A percentile compares a stretch with the other conserved stretches of the same genome.
Conservation (phyloP, 2,888 invertebrate species). For the Tridacna crocea region DNA sequence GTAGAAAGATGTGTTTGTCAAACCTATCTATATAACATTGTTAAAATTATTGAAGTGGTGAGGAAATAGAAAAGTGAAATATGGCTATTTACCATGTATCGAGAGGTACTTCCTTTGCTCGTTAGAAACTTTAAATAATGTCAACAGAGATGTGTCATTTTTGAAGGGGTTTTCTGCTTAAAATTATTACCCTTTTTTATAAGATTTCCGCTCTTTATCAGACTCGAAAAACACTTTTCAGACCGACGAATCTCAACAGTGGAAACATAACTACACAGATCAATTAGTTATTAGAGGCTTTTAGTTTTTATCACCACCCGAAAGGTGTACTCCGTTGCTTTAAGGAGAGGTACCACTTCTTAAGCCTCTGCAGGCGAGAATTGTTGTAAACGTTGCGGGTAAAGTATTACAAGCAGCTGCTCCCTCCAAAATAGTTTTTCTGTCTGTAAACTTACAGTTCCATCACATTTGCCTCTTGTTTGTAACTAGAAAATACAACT, state of each 20-base stretch:
- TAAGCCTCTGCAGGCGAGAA: not conserved
- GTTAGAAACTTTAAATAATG: not conserved
- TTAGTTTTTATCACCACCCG: too few relatives aligned
- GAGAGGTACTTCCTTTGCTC: not conserved
- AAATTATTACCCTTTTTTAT: too few relatives aligned
- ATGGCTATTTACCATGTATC: not conserved
- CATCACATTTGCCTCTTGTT: too few relatives aligned
- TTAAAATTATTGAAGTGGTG: not conserved
- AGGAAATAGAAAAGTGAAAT: not conserved
- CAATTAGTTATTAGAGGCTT: too few relatives aligned
- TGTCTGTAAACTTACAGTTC: not conserved
- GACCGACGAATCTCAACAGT: too few relatives aligned
- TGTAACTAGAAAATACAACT: too few relatives aligned
- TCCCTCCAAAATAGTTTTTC: not conserved
- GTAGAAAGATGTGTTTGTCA: too few relatives aligned
- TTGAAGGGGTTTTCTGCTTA: not conserved
- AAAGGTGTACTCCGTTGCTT: too few relatives aligned
- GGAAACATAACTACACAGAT: too few relatives aligned
- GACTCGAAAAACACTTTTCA: too few relatives aligned
- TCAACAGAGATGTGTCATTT: not conserved
- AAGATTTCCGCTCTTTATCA: too few relatives aligned
- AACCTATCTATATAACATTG: too few relatives aligned
- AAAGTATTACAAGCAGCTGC: not conserved
- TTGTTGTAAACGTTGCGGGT: not conserved
- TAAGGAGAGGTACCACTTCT: not conserved